Conservation (phyloP, 2,888 invertebrate species). For the Temnothorax ravouxi region DNA sequence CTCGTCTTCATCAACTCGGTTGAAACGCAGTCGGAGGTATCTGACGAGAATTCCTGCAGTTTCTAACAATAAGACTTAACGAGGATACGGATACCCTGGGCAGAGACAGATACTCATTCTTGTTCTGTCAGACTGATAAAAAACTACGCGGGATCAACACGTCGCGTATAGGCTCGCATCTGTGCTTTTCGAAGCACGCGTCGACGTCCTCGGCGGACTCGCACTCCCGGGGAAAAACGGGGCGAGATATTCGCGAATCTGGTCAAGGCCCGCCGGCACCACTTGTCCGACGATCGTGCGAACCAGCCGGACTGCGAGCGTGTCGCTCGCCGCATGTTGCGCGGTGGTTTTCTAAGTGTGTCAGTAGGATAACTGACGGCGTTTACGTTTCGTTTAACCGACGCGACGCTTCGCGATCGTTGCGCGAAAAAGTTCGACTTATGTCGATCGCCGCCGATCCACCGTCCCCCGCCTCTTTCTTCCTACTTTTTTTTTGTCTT, state of each 20-base stretch:
- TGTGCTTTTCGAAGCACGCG: not conserved
- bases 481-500: not conserved
- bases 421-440: conserved; percentile 27
- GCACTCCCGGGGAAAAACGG: not conserved
- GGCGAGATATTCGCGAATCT: conserved; percentile 54
- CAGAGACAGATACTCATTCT: not conserved
- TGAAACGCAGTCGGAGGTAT: not conserved
- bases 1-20: too few species aligned
- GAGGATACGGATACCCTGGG: not conserved
- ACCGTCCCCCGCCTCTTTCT: conserved; percentile 18
- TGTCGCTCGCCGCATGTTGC: conserved; percentile 67
- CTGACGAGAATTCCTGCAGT: not conserved
- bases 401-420: conserved; percentile 39
- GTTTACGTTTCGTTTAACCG: conserved; percentile 68
- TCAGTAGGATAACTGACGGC: conserved; percentile 79
- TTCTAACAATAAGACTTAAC: not conserved
- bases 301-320: conserved; percentile 18
- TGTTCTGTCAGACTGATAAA: not conserved
- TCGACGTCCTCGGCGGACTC: not conserved
- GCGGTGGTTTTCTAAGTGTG: conserved; percentile 72
- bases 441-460: conserved; percentile 39
- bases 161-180: not conserved
- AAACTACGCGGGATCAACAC: not conserved
- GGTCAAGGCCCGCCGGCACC: conserved; percentile 66
- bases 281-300: conserved; percentile 10